Evolutionary conservation across 2,888 invertebrate genomes (phyloP), one percentile per base, ranked within the genome.

Genomic region (Girardia tigrina): DNA sequence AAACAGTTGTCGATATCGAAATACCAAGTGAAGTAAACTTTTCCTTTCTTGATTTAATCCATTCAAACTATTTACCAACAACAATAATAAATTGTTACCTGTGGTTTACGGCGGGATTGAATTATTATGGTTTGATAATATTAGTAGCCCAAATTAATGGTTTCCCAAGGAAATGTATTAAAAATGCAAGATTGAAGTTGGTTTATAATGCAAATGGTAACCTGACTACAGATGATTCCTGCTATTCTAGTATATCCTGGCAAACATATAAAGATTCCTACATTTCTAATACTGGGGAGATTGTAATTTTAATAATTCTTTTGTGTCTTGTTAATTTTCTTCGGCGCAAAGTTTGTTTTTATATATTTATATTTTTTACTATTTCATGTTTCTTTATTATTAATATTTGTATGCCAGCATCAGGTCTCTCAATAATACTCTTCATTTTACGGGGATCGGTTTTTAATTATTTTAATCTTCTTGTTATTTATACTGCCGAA

Each of bases 91-190:
- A 83, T 23, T 82, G 81, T 81, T 36, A 82, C 6, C 76, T 83
- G 29, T 84, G 84, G 83, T 83, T 83, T 77, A 82, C 81, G 20
- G 80, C 81, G 4, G 83, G 83, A 0, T 81, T 81, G 75, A 79
- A 80, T 1, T 84, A 84, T 78, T 84, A 84, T 77, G 84, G 84
- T 1, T 81, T 83, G 80, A 81, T 84, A 14, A 79, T 84, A 28
- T 81, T 82, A 26, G 23, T 56, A 6, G n/a, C 56, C 6, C 4
- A n/a, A n/a, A 56, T 56, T 12, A 56, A 56, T 16, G 56, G 23
- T 6, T 12, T 56, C 23, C 56, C 56, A 4, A n/a, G 56, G 23
- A n/a, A 56, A 2, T 56, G 56, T 16, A 4, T 56, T 56, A 12
- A 23, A n/a, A 56, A 56, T 12, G 4, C 23, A 2, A 56, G 23